A percentile compares a stretch with the other conserved stretches of the same genome.
Evolutionary conservation across 2,797 vertebrate genomes (phyloP).

Genomic region (Cyclura pinguis): DNA sequence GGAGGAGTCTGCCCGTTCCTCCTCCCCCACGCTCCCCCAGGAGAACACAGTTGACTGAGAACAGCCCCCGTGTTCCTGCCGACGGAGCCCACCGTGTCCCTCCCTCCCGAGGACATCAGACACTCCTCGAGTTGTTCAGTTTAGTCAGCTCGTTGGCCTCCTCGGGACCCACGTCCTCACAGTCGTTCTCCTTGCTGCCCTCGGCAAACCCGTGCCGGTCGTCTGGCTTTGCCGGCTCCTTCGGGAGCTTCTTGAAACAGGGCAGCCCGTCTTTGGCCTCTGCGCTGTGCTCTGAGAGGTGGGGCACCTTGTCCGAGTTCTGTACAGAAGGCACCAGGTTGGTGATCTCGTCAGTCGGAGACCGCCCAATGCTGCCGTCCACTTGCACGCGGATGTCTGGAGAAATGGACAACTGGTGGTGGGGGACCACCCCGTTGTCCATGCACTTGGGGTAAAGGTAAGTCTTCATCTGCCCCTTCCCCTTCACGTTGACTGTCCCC

Average conservation of each 20-base stretch:
- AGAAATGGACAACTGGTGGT: slow-evolving; percentile 95
- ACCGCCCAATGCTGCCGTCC: slow-evolving; percentile 98
- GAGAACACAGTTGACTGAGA: slow-evolving; percentile 68
- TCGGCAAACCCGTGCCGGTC: slow-evolving; percentile 70
- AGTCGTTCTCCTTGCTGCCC: slow-evolving; percentile 67
- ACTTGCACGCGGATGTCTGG: slow-evolving; percentile 97
- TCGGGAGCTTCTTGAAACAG: slow-evolving; percentile 74
- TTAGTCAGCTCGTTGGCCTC: slow-evolving; percentile 87
- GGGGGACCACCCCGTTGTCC: slow-evolving; percentile 90
- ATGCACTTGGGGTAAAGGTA: slow-evolving; percentile 94
- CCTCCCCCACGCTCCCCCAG: neutral
- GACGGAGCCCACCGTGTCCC: slow-evolving; percentile 72
- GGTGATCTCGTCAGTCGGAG: slow-evolving; percentile 94
- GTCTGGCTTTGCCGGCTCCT: slow-evolving; percentile 50
- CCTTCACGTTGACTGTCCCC: slow-evolving; percentile 98
- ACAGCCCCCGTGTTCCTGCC: slow-evolving; percentile 66
- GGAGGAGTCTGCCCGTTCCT: slow-evolving; percentile 31
- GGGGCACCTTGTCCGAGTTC: slow-evolving; percentile 71
- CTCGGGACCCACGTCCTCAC: slow-evolving; percentile 67
- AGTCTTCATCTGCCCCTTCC: slow-evolving; percentile 99
- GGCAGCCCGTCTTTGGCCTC: slow-evolving; percentile 73
- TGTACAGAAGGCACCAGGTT: slow-evolving; percentile 89
- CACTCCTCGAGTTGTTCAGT: slow-evolving; percentile 82
- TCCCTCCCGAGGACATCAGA: slow-evolving; percentile 75
- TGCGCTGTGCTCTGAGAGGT: neutral